Percentiles rank a stretch among this genome's conserved stretches.
Evolutionary conservation across 1,140 invertebrate genomes (phyloP).

Genomic region (Bathynomus jamesi): DNA sequence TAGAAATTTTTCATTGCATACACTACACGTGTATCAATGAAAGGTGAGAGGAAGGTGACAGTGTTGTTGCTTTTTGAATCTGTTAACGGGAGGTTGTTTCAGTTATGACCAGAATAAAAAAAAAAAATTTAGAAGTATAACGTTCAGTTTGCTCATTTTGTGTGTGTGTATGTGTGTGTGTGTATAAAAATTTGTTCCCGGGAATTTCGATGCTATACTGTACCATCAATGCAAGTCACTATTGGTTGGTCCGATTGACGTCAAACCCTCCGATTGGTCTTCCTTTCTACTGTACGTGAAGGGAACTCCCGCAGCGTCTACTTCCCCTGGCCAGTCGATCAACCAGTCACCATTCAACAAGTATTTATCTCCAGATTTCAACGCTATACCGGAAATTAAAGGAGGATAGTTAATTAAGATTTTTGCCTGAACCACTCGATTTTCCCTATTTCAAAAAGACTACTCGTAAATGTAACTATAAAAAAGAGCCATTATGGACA

Average conservation of each 20-base stretch:
- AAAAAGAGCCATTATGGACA: no score
- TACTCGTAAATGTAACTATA: no score
- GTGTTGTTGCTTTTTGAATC: neutral
- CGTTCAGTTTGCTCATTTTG: neutral
- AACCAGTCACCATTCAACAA: slow-evolving; percentile 39
- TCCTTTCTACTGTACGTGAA: slow-evolving; percentile 40
- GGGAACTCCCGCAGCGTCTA: slow-evolving; percentile 41
- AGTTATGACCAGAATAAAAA: neutral
- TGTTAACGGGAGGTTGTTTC: neutral
- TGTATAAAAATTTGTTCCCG: neutral
- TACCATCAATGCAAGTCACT: slow-evolving; percentile 45
- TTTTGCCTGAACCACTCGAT: no score
- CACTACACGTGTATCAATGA: no score
- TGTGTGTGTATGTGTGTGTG: no score
- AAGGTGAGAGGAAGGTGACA: neutral
- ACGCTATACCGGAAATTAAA: slow-evolving; percentile 15
- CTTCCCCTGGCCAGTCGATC: slow-evolving; percentile 40
- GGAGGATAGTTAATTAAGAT: no score
- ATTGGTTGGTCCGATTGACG: slow-evolving; percentile 44
- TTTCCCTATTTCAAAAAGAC: no score
- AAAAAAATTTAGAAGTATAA: neutral
- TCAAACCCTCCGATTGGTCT: slow-evolving; percentile 39
- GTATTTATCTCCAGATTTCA: slow-evolving; percentile 38
- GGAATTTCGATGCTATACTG: neutral
- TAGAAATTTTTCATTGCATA: no score